A percentile compares a stretch with the other conserved stretches of the same genome.
phyloP scores from a whole-genome alignment of 2,113 vertebrate species.

The Oncorhynchus tshawytscha region DNA sequence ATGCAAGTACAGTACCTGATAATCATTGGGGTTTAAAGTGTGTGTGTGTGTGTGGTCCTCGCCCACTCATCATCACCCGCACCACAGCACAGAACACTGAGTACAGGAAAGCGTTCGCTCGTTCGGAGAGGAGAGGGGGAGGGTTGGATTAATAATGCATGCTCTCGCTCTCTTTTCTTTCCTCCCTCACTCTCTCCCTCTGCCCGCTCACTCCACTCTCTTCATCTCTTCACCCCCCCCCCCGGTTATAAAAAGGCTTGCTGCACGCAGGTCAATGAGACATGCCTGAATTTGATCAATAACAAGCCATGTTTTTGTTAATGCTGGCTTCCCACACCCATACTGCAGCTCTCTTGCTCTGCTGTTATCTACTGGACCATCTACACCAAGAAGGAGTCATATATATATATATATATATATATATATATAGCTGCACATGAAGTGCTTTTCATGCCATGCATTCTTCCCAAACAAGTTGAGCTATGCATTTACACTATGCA shows the following conservation, averaged over 20 bases:
- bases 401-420: background rate
- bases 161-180: background rate
- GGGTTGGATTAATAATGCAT: constrained; percentile 35
- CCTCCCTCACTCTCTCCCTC: background rate
- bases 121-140: background rate
- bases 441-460: background rate
- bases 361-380: background rate
- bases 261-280: constrained; percentile 3
- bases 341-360: background rate
- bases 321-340: background rate
- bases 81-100: constrained; percentile 16
- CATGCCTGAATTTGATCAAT: constrained; percentile 32
- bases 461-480: background rate
- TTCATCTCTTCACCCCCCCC: background rate
- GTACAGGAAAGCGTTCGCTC: background rate
- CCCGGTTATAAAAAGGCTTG: constrained; percentile 2
- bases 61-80: constrained; percentile 24
- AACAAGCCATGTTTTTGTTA: constrained; percentile 10
- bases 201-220: background rate
- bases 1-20: background rate
- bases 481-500: background rate
- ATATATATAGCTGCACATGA: background rate
- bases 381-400: background rate
- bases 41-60: constrained; percentile 15
- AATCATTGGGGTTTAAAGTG: background rate